Percentiles rank a stretch among this genome's conserved stretches.
Conservation (phyloP, 2,113 vertebrate genomes). For the Platichthys stellatus region DNA sequence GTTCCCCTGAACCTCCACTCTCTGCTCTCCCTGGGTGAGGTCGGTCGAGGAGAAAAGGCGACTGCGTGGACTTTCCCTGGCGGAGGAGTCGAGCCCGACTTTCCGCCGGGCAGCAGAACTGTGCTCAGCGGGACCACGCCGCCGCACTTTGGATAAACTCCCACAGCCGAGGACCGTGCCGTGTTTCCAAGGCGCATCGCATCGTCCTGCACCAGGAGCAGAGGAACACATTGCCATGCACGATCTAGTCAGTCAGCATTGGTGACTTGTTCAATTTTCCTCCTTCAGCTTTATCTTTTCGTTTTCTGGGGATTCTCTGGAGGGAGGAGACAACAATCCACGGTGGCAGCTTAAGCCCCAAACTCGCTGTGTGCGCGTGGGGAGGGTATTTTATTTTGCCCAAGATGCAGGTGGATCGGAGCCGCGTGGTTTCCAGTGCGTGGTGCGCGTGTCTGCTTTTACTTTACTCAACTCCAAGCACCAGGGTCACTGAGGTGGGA, state of each 20-base stretch:
- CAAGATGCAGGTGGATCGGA: slow-evolving; percentile 81
- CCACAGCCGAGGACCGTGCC: slow-evolving; percentile 35
- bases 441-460: slow-evolving; percentile 75
- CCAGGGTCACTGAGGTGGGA: slow-evolving; percentile 82
- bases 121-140: slow-evolving; percentile 75
- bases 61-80: slow-evolving; percentile 64
- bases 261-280: slow-evolving; percentile 47
- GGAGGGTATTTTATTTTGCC: slow-evolving; percentile 36
- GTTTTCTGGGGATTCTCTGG: slow-evolving; percentile 20
- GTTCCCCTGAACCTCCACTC: slow-evolving; percentile 40
- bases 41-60: slow-evolving; percentile 65
- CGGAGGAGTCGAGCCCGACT: slow-evolving; percentile 80
- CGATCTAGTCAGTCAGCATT: slow-evolving; percentile 57
- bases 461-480: slow-evolving; percentile 85
- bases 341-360: slow-evolving; percentile 47
- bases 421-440: slow-evolving; percentile 62
- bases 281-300: neutral
- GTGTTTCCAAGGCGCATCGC: slow-evolving; percentile 27
- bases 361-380: slow-evolving; percentile 50
- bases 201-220: slow-evolving; percentile 39
- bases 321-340: neutral
- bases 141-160: slow-evolving; percentile 68
- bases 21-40: slow-evolving; percentile 57
- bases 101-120: slow-evolving; percentile 71
- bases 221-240: slow-evolving; percentile 70